Evolutionary conservation across 1,140 invertebrate species (phyloP), one percentile per base, ranked within the genome.

Genomic region (Ceratosolen fusciceps): DNA sequence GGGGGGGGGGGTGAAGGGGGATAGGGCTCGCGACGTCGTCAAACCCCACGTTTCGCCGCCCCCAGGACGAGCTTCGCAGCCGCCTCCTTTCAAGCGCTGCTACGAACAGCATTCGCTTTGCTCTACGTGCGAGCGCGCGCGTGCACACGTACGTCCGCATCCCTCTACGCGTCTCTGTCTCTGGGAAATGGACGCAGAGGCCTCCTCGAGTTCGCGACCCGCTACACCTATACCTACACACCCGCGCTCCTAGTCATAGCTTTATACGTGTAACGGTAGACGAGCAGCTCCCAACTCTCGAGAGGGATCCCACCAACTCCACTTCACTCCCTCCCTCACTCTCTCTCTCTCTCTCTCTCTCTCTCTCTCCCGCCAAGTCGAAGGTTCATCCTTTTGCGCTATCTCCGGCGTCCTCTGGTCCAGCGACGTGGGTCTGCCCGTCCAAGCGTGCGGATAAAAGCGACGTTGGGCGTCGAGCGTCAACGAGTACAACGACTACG

Each of bases 371-470:
- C 43, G 37, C 75, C 43, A 43, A 47, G n/a, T n/a, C n/a, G n/a
- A 47, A 3, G 29, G 71, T n/a, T 80, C 80, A 74, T 75, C 75
- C 70, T 78, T 68, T 73, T 73, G 49, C 43, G 62, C 54, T 70
- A 74, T 72, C 68, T 72, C 47, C 10, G 67, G 67, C 39, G n/a
- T 70, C 67, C 39, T 70, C 26, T 54, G 47, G 68, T 31, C 43
- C 68, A 52, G 43, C 68, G 9, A 72, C 68, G 43, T 26, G 24
- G 24, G 19, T 43, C 60, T 52, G 73, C 12, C 65, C 73, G 58
- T 62, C 73, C 73, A 58, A 75, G 73, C 58, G 60, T 65, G 60
- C 19, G 73, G 73, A 75, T 75, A 75, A 75, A 75, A 75, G 43
- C 58, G 73, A 75, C 54, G 34, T 34, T 43, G 67, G 39, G 49